phyloP scores from a whole-genome alignment of 1,140 invertebrate species.

The Hylyphantes graminicola region DNA sequence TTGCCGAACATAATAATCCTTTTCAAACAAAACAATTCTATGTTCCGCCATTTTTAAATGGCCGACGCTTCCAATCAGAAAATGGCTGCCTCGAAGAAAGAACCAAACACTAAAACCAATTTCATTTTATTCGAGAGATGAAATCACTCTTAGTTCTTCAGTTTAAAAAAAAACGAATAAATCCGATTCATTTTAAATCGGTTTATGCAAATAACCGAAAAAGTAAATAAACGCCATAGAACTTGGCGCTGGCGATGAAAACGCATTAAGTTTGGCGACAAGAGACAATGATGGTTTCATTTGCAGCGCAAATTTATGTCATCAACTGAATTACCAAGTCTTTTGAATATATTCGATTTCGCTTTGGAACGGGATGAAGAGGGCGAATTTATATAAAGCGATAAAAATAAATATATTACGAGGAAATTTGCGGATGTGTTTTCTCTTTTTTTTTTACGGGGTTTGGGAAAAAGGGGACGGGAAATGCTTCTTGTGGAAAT shows the following conservation, averaged over 20 bases:
- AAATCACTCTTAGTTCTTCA: too few species aligned
- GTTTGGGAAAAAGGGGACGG: not conserved
- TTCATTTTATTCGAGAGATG: too few species aligned
- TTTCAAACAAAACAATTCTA: conserved; percentile 39
- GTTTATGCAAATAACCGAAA: not conserved
- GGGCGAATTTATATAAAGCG: conserved; percentile 28
- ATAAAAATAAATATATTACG: conserved; percentile 42
- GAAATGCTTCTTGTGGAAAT: conserved; percentile 57
- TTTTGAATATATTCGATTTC: conserved; percentile 47
- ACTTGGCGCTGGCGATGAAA: conserved; percentile 26
- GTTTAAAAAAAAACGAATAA: too few species aligned
- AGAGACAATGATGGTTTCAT: conserved; percentile 49
- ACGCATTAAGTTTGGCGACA: conserved; percentile 44
- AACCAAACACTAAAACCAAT: not conserved
- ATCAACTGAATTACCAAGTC: conserved; percentile 34
- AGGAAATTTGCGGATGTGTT: conserved; percentile 37
- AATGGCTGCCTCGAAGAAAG: conserved; percentile 18
- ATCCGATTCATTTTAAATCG: too few species aligned
- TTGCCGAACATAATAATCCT: not conserved
- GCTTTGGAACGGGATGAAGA: not conserved
- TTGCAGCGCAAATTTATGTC: conserved; percentile 56
- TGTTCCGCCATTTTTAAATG: conserved; percentile 19
- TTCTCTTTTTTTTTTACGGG: conserved; percentile 20
- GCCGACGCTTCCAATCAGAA: conserved; percentile 13
- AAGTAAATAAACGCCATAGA: conserved; percentile 24